phyloP scores from a whole-genome alignment of 2,888 invertebrate genomes.

The Oxystoma pomonae region DNA sequence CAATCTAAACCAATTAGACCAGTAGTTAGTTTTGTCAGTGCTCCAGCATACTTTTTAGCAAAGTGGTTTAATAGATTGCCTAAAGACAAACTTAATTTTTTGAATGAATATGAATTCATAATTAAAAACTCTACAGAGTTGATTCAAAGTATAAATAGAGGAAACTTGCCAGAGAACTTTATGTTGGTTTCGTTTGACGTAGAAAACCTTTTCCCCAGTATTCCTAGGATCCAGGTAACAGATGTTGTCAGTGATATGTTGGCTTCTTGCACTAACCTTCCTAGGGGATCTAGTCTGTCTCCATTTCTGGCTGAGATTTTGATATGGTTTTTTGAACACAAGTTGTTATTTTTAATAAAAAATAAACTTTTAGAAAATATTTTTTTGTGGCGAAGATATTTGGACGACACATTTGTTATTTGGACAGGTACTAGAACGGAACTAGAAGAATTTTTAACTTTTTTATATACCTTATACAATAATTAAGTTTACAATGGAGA shows the following conservation, averaged over 20 bases:
- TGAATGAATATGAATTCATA: neutral
- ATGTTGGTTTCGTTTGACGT: slow-evolving; percentile 1
- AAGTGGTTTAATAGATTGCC: slow-evolving; percentile 6
- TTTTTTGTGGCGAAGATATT: neutral
- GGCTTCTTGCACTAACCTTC: neutral
- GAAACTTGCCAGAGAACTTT: neutral
- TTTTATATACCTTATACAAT: too few species aligned
- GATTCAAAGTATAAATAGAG: neutral
- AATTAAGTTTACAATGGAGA: too few species aligned
- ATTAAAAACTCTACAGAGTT: slow-evolving; percentile 7
- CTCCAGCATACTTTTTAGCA: slow-evolving; percentile 8
- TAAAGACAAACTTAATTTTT: neutral
- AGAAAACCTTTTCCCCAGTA: slow-evolving; percentile 3
- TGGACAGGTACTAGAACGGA: too few species aligned
- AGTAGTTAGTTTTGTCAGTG: slow-evolving; percentile 8
- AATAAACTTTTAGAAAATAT: neutral
- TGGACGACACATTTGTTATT: neutral
- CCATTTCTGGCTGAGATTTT: neutral
- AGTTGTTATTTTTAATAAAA: neutral
- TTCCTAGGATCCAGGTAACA: neutral
- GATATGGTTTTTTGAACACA: neutral
- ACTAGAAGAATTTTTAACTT: too few species aligned
- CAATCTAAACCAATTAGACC: slow-evolving; percentile 9
- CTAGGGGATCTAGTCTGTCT: neutral
- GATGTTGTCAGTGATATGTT: neutral